phyloP scores from a whole-genome alignment of 2,797 vertebrate genomes.

The Rhinophrynus dorsalis region DNA sequence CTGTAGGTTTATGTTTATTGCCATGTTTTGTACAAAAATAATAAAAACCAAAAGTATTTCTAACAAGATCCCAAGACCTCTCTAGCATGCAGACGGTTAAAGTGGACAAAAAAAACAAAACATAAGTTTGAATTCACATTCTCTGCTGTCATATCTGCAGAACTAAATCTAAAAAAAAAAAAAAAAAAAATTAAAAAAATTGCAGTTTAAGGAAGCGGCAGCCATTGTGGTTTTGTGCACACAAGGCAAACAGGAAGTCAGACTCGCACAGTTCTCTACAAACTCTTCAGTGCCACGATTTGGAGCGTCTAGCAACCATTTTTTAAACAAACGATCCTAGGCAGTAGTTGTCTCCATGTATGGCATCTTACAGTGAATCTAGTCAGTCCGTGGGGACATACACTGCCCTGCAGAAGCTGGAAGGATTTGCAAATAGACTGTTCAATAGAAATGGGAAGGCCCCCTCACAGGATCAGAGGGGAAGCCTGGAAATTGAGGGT shows the following conservation, averaged over 20 bases:
- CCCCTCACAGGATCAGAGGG: conserved; percentile 73
- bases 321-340: background rate
- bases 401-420: conserved; percentile 79
- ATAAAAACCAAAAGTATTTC: too few relatives aligned
- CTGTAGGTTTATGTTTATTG: too few relatives aligned
- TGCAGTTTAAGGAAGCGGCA: conserved; percentile 71
- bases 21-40: too few relatives aligned
- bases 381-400: conserved; percentile 63
- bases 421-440: conserved; percentile 83
- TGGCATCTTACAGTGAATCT: conserved; percentile 84
- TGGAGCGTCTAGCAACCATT: background rate
- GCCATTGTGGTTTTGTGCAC: conserved; percentile 68
- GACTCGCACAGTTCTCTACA: conserved; percentile 25
- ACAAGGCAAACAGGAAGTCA: conserved; percentile 86
- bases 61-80: too few relatives aligned
- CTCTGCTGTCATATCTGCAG: too few relatives aligned
- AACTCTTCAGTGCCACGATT: background rate
- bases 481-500: conserved; percentile 74
- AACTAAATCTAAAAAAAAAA: too few relatives aligned
- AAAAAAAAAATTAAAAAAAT: too few relatives aligned
- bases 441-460: conserved; percentile 83
- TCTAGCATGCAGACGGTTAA: too few relatives aligned
- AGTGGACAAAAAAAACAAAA: too few relatives aligned
- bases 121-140: too few relatives aligned
- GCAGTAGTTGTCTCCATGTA: conserved; percentile 53